Percentiles rank a stretch among this genome's conserved stretches.
phyloP scores from a whole-genome alignment of 2,888 invertebrate species.

The Gonocerus acuteangulatus region DNA sequence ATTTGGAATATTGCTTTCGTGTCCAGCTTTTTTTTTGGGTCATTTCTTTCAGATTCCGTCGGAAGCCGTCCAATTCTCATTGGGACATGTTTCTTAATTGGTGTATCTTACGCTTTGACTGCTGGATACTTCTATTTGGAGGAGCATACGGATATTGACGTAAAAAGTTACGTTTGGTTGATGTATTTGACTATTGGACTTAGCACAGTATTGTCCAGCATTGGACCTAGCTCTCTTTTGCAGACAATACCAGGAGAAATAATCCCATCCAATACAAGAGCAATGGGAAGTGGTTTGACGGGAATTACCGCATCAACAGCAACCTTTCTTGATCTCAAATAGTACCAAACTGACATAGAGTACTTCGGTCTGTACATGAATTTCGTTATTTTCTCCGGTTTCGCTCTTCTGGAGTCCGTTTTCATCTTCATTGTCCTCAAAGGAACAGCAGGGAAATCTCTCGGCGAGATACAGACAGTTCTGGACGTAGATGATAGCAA shows the following conservation, averaged over 20 bases:
- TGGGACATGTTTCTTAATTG: conserved; percentile 23
- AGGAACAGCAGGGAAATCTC: conserved; percentile 37
- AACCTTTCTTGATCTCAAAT: conserved; percentile 25
- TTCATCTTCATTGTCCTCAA: conserved; percentile 33
- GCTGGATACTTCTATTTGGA: background rate
- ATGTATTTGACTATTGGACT: conserved; percentile 26
- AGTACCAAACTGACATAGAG: conserved; percentile 33
- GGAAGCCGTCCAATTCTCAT: conserved; percentile 34
- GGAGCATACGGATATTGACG: too few species aligned
- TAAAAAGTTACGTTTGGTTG: conserved; percentile 25
- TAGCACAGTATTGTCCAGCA: conserved; percentile 27
- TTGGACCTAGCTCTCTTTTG: conserved; percentile 32
- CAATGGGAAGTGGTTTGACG: conserved; percentile 28
- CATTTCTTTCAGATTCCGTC: conserved; percentile 28
- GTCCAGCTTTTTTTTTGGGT: conserved; percentile 27
- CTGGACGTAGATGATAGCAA: too few species aligned
- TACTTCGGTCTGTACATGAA: conserved; percentile 34
- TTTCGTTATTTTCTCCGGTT: conserved; percentile 30
- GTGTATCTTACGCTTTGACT: background rate
- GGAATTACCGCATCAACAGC: background rate
- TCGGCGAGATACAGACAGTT: conserved; percentile 35
- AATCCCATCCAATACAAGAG: conserved; percentile 33
- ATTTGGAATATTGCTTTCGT: conserved; percentile 27
- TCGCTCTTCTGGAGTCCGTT: conserved; percentile 30
- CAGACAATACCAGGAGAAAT: conserved; percentile 34